Conservation (phyloP, 2,113 vertebrate genomes). For the Bos javanicus region DNA sequence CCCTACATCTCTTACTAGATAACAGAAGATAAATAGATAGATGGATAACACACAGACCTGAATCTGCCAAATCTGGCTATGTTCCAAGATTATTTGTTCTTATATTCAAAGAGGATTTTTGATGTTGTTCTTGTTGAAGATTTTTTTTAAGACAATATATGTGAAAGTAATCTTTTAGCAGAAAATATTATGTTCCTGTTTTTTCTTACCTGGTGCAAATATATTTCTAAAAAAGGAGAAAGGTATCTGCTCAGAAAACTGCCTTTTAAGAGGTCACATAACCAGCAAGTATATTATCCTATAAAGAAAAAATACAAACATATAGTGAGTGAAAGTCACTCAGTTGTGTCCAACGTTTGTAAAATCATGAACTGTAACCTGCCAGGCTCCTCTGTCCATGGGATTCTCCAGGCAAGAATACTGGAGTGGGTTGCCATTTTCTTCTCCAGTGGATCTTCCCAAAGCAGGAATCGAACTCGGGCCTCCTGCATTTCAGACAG, state of each 20-base stretch:
- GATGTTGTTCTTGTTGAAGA: not conserved
- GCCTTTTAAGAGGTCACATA: not conserved
- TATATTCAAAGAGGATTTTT: not conserved
- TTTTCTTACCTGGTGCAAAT: not conserved
- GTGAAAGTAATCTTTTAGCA: not conserved
- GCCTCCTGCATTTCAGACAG: not conserved
- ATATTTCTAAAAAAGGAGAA: not conserved
- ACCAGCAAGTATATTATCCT: not conserved
- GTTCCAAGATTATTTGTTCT: not conserved
- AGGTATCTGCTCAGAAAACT: not conserved
- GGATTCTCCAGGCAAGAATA: not conserved
- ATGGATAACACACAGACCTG: not conserved
- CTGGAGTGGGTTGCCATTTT: not conserved
- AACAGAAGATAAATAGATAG: not conserved
- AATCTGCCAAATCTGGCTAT: not conserved
- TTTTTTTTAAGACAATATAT: not conserved
- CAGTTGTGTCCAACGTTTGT: not conserved
- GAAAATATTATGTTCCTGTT: not conserved
- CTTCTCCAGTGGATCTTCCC: not conserved
- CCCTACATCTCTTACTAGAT: not conserved
- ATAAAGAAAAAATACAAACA: not conserved
- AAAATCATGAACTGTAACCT: not conserved
- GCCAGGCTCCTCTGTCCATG: not conserved
- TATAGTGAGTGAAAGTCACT: not conserved
- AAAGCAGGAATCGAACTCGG: not conserved